Conservation (phyloP, 2,113 vertebrate species). For the Gnathonemus longibarbis region DNA sequence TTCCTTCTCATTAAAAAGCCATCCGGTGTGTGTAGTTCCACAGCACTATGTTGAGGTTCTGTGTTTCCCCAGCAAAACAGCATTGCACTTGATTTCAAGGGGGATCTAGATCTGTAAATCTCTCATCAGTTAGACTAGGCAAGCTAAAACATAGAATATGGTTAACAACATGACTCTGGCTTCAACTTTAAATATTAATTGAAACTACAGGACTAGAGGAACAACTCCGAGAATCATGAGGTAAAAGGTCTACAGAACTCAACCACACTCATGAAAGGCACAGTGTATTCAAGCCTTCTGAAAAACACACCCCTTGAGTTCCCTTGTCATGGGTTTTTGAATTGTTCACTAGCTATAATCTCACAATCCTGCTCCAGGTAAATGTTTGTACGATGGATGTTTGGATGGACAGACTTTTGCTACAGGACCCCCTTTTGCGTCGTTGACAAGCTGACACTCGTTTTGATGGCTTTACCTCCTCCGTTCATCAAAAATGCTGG, state of each 20-base stretch:
- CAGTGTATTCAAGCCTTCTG: not conserved
- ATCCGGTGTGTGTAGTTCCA: not conserved
- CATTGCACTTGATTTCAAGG: not conserved
- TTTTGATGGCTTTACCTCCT: not conserved
- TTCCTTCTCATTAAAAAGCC: constrained; percentile 21
- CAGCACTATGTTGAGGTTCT: not conserved
- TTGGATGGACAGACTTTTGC: not conserved
- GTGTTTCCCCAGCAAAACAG: not conserved
- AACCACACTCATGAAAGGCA: not conserved
- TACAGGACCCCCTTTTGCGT: not conserved
- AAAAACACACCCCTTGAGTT: not conserved
- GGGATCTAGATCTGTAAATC: not conserved
- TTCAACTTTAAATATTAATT: not conserved
- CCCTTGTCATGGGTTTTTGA: not conserved
- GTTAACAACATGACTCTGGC: not conserved
- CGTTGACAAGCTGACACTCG: not conserved
- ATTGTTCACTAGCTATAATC: not conserved
- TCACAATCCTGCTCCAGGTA: not conserved
- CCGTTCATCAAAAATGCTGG: not conserved
- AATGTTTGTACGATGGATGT: not conserved
- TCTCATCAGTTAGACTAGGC: not conserved
- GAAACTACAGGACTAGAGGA: not conserved
- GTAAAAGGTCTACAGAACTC: not conserved
- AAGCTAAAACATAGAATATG: not conserved
- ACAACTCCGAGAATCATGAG: not conserved